Evolutionary conservation across 2,797 vertebrate species (phyloP).

Genomic region (Eulemur mongoz): DNA sequence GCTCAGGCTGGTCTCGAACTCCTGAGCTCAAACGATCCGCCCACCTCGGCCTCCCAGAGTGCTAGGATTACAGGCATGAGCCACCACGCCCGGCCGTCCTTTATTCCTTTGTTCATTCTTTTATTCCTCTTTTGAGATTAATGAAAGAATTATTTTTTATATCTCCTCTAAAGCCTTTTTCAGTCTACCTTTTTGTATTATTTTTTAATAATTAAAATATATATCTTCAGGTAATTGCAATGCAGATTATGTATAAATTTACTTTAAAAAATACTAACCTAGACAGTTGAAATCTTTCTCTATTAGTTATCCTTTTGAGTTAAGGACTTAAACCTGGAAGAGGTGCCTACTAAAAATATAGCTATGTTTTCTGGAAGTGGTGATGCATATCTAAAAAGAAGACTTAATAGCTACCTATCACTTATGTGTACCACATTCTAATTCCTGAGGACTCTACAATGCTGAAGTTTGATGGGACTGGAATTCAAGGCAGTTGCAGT

Average conservation of each 20-base stretch:
- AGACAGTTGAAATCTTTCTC: neutral
- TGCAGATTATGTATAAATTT: neutral
- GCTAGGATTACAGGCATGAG: too few relatives aligned
- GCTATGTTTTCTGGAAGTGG: neutral
- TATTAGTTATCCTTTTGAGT: neutral
- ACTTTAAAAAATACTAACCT: neutral
- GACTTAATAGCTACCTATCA: neutral
- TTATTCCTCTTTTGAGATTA: neutral
- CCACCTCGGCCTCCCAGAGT: too few relatives aligned
- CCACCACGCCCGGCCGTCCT: too few relatives aligned
- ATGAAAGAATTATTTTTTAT: neutral
- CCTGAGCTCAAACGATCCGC: too few relatives aligned
- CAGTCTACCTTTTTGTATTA: neutral
- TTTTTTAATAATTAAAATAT: neutral
- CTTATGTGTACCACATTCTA: neutral
- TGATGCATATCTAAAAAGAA: neutral
- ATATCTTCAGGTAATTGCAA: neutral
- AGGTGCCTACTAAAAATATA: neutral
- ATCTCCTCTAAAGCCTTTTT: neutral
- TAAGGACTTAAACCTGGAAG: neutral
- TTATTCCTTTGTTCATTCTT: neutral
- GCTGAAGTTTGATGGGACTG: neutral
- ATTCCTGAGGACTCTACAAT: neutral
- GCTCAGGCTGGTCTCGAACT: too few relatives aligned
- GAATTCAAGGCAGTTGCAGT: neutral